Percentiles rank a stretch among this genome's conserved stretches.
Conservation (phyloP, 2,797 vertebrate genomes). For the Cetoscarus ocellatus region DNA sequence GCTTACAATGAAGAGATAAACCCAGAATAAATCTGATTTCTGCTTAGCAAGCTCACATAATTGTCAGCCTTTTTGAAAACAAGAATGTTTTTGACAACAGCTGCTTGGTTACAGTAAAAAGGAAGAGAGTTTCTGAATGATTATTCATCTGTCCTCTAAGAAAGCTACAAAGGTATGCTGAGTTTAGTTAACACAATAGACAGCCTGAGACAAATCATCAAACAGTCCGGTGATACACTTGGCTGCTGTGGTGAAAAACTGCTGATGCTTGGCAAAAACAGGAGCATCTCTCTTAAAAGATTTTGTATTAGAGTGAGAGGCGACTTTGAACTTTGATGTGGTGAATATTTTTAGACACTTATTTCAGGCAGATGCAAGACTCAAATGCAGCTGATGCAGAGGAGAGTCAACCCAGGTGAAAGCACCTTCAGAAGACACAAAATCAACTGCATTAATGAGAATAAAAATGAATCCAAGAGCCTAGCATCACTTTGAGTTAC, state of each 20-base stretch:
- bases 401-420: background rate
- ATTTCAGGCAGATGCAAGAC: slow-evolving; percentile 43
- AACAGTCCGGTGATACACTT: slow-evolving; percentile 32
- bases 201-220: slow-evolving; percentile 37
- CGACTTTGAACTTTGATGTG: background rate
- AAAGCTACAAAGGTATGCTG: slow-evolving; percentile 29
- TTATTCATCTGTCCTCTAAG: slow-evolving; percentile 28
- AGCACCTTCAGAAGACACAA: background rate
- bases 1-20: slow-evolving; percentile 29
- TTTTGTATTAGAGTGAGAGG: background rate
- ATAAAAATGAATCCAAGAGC: too few relatives aligned
- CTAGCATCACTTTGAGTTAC: too few relatives aligned
- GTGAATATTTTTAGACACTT: slow-evolving; percentile 59
- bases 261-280: slow-evolving; percentile 45
- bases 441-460: too few relatives aligned
- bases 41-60: slow-evolving; percentile 36
- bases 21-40: slow-evolving; percentile 37
- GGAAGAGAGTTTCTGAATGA: slow-evolving; percentile 29
- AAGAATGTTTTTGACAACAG: slow-evolving; percentile 31
- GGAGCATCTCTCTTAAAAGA: slow-evolving; percentile 16
- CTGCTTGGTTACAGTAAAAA: slow-evolving; percentile 36
- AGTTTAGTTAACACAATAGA: slow-evolving; percentile 22
- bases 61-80: slow-evolving; percentile 58
- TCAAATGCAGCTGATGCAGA: slow-evolving; percentile 21
- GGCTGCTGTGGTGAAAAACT: slow-evolving; percentile 23